Evolutionary conservation across 2,888 invertebrate species (phyloP), one percentile per base, ranked within the genome.

Genomic region (Siphlonurus alternatus): DNA sequence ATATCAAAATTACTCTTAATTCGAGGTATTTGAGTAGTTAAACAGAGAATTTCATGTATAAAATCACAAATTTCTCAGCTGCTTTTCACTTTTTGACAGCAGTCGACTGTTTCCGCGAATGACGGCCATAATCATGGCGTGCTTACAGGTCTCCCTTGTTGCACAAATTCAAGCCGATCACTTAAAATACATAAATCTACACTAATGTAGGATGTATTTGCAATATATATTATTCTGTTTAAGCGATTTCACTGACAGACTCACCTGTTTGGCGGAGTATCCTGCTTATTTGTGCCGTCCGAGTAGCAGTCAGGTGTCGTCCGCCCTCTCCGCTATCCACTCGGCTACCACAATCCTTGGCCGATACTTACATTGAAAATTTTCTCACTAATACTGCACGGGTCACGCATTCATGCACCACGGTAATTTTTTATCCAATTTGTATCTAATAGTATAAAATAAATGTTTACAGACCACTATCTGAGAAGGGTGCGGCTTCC

Each of bases 401-500:
- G 66, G 67, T 67, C 67, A 67, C 66, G 67, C 67, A 68, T 63
- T 67, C 68, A 68, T 67, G 67, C 64, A 68, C 65, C 65, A 65
- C 65, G 61, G 65, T 63, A 59, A 61, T 61, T 51, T 19, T 59
- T 24, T 56, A 56, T 38, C 56, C 53, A 64, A 61, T 53, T 61
- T 53, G 64, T 64, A 25, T 23, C 59, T 53, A 53, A 56, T 20
- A 10, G 19, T n/a, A 3, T 56, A 56, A 56, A 62, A 23, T 23
- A 63, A 59, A 62, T 66, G 64, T 62, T 63, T 66, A 66, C 63
- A 62, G 61, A 60, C 63, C 63, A 66, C 64, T 60, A 64, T 65
- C 38, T 62, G 61, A 62, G 66, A 61, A 70, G 71, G 71, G 71
- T 70, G 70, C 71, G 71, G 71, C 70, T 69, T 71, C 71, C 70